Base-by-base conservation (phyloP, 2,888 invertebrate genomes). In the Drosophila flavopinicola region DNA sequence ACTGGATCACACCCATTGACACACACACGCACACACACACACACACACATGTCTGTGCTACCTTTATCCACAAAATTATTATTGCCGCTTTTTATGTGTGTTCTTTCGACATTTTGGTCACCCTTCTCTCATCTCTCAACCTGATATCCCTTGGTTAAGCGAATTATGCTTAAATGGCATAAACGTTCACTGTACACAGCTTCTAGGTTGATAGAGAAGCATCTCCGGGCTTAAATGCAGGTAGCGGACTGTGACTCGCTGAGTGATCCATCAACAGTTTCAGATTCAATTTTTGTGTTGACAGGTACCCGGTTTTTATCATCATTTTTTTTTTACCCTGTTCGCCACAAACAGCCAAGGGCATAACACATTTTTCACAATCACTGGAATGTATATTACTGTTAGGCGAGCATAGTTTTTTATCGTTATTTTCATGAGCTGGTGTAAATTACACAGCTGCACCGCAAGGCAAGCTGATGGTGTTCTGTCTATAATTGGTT, bases 121-220 rank as follows among this genome's bases (percentile, higher is more conserved):
- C 9, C 15, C 24, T 11, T 15, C 17, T 45, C 48, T 37, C 51
- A 9, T 0, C 41, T n/a, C n/a, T 32, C 52, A 51, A 17, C 39
- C 60, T 30, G 37, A 15, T 35, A 41, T 39, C 53, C 41, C 42
- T 59, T 58, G 72, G 58, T 44, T 73, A 66, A 69, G 66, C 66
- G 79, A 85, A 77, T 79, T 77, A 69, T 75, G 86, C 75, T 70
- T 84, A 77, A 84, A 79, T 77, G 69, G 86, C 86, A 72, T 61
- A 69, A 75, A 77, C 64, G 71, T 67, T 33, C 38, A 15, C 45
- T 29, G 30, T 15, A 32, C 56, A 24, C 52, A 57, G 52, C 38
- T 48, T 39, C 51, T 60, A 42, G 57, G 15, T 38, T 39, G 57
- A 56, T 59, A 38, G 45, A 41, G 27, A 11, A 24, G 15, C 23